Base-by-base conservation (phyloP, 2,888 invertebrate genomes). In the Synergus laeviventris region DNA sequence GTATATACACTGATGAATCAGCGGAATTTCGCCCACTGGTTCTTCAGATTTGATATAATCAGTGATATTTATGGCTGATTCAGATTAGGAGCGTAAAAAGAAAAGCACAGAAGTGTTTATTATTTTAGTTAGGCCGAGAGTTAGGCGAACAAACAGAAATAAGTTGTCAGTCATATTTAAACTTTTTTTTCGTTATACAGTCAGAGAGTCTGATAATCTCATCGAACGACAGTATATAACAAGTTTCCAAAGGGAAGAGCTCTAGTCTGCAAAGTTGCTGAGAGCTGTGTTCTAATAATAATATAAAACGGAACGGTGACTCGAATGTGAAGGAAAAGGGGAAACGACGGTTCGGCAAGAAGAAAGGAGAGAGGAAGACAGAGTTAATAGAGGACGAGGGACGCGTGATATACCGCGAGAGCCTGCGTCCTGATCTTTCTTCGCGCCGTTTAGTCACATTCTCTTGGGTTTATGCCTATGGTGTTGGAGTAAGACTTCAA, bases 381-480 rank as follows among this genome's bases (percentile, higher is more conserved):
- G 49, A 59, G 76, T 77, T 66, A 60, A 78, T 64, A 75, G 62
- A 49, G 78, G 78, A 70, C 76, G 78, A 79, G 76, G 74, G 78
- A 74, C 74, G 78, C 61, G 79, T 89, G 88, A 89, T 89, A 85
- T 87, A 89, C 85, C 84, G 88, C 83, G 81, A 80, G 83, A 84
- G 87, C 84, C 87, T 87, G 89, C 85, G 83, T 82, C 84, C 84
- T 83, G 86, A 86, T 89, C 87, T 88, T 84, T 88, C 86, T 82
- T 83, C 87, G 84, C 81, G 80, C 75, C 86, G 81, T 84, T 87
- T 81, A 82, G 85, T 88, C 86, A 85, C 87, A 84, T 84, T 83
- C 82, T 83, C 76, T 76, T 49, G 12, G 45, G 45, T 45, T 31
- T n/a, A 21, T 66, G 66, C n/a, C 70, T 70, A 49, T 49, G 70